Base-by-base conservation (phyloP, 1,140 invertebrate species). In the Frieseomelitta varia region DNA sequence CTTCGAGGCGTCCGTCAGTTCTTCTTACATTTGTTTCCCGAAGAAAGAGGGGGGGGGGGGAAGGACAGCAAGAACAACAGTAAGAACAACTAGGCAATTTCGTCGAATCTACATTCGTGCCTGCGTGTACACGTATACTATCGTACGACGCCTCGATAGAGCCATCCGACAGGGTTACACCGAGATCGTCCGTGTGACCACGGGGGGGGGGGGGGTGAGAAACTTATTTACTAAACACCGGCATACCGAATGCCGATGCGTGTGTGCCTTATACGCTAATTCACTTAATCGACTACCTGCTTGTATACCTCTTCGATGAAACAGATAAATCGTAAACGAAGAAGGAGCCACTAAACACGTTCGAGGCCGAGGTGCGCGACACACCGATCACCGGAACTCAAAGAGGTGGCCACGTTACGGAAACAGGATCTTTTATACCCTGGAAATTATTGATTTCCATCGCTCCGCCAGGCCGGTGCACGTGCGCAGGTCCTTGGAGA, bases 371-470 rank as follows among this genome's bases (percentile, higher is more conserved):
- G 71, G 27, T 89, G 72, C 87, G 71, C 86, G 85, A 84, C 69
- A 81, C 74, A 88, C 88, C 81, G 88, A 86, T 85, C 81, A 87
- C 89, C 81, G 78, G 84, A 89, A 90, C 89, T 87, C 72, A 81
- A 75, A 84, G 81, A 89, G 81, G 56, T 84, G 79, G 81, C 71
- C 85, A 81, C 81, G 85, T 71, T 81, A 87, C 87, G 85, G 78
- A 81, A 85, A 84, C 89, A 82, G 87, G 85, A 88, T 88, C 88
- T 91, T 91, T 88, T 90, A 89, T 91, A 91, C 87, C 89, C 86
- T 87, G 80, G 90, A 89, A 89, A 89, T 91, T 91, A 92, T 92
- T 92, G 91, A 92, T 92, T 86, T 84, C 65, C 72, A 39, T 71
- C 68, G 84, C 51, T 56, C n/a, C 65, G 69, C 79, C 71, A 47